Percentiles rank a stretch among this genome's conserved stretches.
Conservation (phyloP, 2,797 vertebrate species). For the Alosa sapidissima region DNA sequence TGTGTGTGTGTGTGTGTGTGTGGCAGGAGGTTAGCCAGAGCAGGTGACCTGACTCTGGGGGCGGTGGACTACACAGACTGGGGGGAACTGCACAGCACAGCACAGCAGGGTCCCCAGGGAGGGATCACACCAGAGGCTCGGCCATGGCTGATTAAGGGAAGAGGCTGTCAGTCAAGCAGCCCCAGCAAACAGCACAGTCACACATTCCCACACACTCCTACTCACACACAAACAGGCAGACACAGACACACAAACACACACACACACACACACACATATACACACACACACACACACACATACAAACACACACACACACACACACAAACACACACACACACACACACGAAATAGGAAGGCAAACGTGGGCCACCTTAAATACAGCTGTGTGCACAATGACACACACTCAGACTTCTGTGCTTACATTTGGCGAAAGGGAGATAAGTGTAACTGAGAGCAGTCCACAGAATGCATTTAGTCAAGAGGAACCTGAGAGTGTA, state of each 20-base stretch:
- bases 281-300: not conserved
- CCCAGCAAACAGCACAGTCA: not conserved
- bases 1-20: not conserved
- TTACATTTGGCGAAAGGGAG: not conserved
- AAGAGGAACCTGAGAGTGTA: not conserved
- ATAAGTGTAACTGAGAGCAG: not conserved
- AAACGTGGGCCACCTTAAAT: not conserved
- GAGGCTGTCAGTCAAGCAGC: not conserved
- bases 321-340: not conserved
- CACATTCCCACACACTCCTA: not conserved
- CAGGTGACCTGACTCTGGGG: not conserved
- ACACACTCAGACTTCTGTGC: not conserved
- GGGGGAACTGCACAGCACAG: not conserved
- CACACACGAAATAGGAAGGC: not conserved
- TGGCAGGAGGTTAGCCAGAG: not conserved
- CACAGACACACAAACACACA: not conserved
- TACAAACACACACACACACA: not conserved
- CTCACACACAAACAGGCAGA: not conserved
- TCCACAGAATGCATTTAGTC: not conserved
- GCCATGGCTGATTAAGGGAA: not conserved
- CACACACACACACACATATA: not conserved
- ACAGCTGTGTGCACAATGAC: not conserved
- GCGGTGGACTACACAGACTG: not conserved
- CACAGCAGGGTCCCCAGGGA: not conserved
- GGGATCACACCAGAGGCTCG: not conserved